Evolutionary conservation across 2,888 invertebrate genomes (phyloP).

Genomic region (Tricholauxania praeusta): DNA sequence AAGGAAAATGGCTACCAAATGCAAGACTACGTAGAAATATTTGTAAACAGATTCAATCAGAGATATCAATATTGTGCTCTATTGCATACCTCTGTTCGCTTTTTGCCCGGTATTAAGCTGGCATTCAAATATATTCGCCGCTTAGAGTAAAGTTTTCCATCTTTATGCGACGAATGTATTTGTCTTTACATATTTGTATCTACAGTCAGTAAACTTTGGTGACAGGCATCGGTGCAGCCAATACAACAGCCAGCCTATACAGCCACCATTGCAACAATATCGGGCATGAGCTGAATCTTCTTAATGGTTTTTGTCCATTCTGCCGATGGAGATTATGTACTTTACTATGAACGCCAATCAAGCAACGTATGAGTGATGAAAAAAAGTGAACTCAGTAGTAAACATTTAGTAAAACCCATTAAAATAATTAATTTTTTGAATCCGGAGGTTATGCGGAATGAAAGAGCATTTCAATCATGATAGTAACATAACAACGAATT

Average conservation of each 20-base stretch:
- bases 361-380: conserved; percentile 24
- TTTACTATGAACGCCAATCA: conserved; percentile 65
- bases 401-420: too few relatives aligned
- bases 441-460: too few relatives aligned
- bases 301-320: conserved; percentile 69
- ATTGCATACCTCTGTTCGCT: conserved; percentile 66
- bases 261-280: conserved; percentile 47
- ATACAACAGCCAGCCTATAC: neutral
- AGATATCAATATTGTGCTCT: conserved; percentile 62
- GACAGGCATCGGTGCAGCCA: neutral
- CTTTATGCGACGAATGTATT: conserved; percentile 59
- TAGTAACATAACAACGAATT: too few relatives aligned
- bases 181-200: conserved; percentile 48
- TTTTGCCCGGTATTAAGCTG: conserved; percentile 47
- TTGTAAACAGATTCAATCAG: conserved; percentile 60
- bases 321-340: conserved; percentile 68
- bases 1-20: conserved; percentile 51
- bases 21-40: conserved; percentile 41
- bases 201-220: conserved; percentile 32
- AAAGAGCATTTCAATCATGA: too few relatives aligned
- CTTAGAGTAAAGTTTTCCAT: conserved; percentile 57
- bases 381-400: too few relatives aligned
- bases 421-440: too few relatives aligned
- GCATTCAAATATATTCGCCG: conserved; percentile 58
- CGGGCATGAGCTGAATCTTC: conserved; percentile 66